Percentiles rank a stretch among this genome's conserved stretches.
Conservation (phyloP, 2,888 invertebrate genomes). For the Lochmaea crataegi region DNA sequence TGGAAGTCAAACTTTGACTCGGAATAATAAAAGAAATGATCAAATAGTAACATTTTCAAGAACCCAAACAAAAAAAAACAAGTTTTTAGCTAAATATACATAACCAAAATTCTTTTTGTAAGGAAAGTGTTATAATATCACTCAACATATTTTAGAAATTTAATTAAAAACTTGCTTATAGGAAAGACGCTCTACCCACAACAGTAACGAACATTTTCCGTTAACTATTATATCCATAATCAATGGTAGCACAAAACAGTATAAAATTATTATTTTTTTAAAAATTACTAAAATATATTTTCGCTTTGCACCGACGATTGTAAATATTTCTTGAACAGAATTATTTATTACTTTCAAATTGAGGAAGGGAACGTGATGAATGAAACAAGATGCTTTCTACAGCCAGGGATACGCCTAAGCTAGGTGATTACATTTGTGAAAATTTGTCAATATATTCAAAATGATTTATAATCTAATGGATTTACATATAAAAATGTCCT, state of each 20-base stretch:
- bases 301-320: background rate
- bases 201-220: background rate
- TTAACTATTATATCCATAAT: background rate
- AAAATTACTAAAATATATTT: background rate
- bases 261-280: background rate
- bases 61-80: background rate
- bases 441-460: slow-evolving; percentile 23
- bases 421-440: slow-evolving; percentile 52
- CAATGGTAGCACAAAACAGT: background rate
- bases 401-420: slow-evolving; percentile 52
- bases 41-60: background rate
- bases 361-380: slow-evolving; percentile 40
- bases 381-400: slow-evolving; percentile 56
- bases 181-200: background rate
- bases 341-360: slow-evolving; percentile 22
- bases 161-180: background rate
- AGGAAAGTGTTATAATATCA: background rate
- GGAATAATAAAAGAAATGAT: no score
- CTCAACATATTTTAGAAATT: background rate
- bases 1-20: background rate
- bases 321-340: slow-evolving; percentile 9
- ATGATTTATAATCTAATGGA: background rate
- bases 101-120: background rate
- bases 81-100: background rate
- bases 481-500: background rate